Evolutionary conservation across 2,888 invertebrate species (phyloP).

Genomic region (Anorthoa munda): DNA sequence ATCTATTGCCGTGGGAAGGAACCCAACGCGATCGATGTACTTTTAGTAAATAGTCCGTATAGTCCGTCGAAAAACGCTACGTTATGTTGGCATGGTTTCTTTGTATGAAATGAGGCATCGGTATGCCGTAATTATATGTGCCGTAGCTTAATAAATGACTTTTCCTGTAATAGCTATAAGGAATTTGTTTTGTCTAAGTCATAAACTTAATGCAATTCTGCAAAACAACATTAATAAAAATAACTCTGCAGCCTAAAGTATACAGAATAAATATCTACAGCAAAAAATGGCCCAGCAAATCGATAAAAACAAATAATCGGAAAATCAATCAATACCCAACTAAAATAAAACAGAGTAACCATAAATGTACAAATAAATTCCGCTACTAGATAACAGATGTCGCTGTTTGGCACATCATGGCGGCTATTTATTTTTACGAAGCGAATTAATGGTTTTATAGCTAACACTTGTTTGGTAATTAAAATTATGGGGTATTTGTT

Average conservation of each 20-base stretch:
- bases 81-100: too few relatives aligned
- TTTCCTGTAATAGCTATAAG: background rate
- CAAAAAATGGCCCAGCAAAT: conserved; percentile 53
- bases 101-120: too few relatives aligned
- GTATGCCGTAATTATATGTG: too few relatives aligned
- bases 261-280: conserved; percentile 20
- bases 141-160: too few relatives aligned
- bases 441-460: conserved; percentile 63
- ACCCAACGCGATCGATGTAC: too few relatives aligned
- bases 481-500: conserved; percentile 69
- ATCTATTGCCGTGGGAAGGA: too few relatives aligned
- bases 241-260: conserved; percentile 8
- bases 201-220: conserved; percentile 10
- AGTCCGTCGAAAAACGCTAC: too few relatives aligned
- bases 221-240: conserved; percentile 35
- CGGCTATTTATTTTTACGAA: conserved; percentile 70
- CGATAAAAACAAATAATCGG: conserved; percentile 59
- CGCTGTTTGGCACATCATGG: conserved; percentile 64
- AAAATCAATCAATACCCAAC: conserved; percentile 64
- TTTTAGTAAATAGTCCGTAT: too few relatives aligned
- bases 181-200: background rate
- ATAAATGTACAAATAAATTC: conserved; percentile 63
- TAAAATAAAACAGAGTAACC: conserved; percentile 65
- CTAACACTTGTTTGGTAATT: conserved; percentile 68
- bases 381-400: conserved; percentile 72